Evolutionary conservation across 2,797 vertebrate genomes (phyloP).

Genomic region (Trachops cirrhosus): DNA sequence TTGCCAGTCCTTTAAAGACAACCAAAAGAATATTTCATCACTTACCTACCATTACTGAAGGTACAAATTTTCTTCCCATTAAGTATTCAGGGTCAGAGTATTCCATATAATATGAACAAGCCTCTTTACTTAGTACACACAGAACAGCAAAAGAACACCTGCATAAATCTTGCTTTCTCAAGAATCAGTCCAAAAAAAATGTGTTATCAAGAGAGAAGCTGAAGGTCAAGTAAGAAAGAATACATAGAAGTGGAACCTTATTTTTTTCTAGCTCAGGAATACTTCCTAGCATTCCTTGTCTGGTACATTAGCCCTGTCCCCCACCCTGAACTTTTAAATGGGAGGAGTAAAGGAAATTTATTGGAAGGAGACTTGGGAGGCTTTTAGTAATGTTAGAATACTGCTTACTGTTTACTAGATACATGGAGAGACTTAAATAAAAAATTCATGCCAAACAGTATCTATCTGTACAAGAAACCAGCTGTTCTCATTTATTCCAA

Average conservation of each 20-base stretch:
- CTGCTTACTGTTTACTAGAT: constrained; percentile 74
- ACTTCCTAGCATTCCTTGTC: constrained; percentile 67
- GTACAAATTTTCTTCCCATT: constrained; percentile 26
- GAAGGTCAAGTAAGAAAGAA: constrained; percentile 69
- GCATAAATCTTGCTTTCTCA: constrained; percentile 65
- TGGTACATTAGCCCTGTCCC: constrained; percentile 61
- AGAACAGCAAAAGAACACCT: constrained; percentile 54
- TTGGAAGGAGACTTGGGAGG: constrained; percentile 62
- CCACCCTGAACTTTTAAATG: constrained; percentile 56
- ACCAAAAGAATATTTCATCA: background rate
- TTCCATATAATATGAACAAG: constrained; percentile 10
- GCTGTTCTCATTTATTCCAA: constrained; percentile 65
- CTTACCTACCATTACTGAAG: background rate
- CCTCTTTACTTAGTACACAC: constrained; percentile 11
- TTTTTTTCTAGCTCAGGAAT: constrained; percentile 67
- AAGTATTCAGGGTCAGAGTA: background rate
- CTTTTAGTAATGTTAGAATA: constrained; percentile 70
- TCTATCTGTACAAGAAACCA: constrained; percentile 61
- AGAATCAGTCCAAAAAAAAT: constrained; percentile 70
- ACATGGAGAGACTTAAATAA: constrained; percentile 64
- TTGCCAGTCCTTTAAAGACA: background rate
- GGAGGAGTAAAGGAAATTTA: constrained; percentile 53
- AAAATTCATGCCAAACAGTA: constrained; percentile 42
- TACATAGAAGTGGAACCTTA: constrained; percentile 65
- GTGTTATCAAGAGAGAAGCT: constrained; percentile 51